Evolutionary conservation across 2,797 vertebrate genomes (phyloP).

Genomic region (Glyptemys insculpta): DNA sequence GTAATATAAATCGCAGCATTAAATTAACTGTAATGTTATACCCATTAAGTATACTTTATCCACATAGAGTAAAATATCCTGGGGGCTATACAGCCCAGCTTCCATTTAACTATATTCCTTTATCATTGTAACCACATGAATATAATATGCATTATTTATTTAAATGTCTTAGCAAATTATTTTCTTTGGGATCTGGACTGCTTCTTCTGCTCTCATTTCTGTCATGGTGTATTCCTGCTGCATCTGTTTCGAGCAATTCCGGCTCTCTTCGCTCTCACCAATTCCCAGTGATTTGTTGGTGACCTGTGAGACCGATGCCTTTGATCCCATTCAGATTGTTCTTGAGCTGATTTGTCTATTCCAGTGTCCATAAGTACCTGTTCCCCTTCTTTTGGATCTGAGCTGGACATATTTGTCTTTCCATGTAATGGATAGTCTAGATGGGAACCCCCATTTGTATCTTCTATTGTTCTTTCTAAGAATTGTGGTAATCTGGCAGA

Average conservation of each 20-base stretch:
- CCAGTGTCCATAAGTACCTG: neutral
- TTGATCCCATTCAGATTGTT: neutral
- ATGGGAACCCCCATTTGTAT: neutral
- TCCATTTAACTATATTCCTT: neutral
- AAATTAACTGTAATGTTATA: neutral
- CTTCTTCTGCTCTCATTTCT: neutral
- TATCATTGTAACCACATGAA: neutral
- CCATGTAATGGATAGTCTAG: neutral
- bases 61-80: neutral
- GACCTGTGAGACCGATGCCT: neutral
- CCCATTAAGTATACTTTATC: neutral
- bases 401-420: neutral
- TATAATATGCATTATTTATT: neutral
- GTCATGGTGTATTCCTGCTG: neutral
- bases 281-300: neutral
- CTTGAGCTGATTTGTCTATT: neutral
- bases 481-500: neutral
- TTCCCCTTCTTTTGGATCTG: neutral
- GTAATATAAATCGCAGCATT: neutral
- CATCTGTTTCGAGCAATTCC: neutral
- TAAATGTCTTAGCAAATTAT: neutral
- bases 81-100: neutral
- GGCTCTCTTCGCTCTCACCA: neutral
- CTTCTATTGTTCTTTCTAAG: neutral
- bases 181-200: neutral